These are phyloP conservation scores for Dasyprocta punctata DNA, from an alignment of 2,113 vertebrate genomes.

Conservation along the genomic window DNA sequence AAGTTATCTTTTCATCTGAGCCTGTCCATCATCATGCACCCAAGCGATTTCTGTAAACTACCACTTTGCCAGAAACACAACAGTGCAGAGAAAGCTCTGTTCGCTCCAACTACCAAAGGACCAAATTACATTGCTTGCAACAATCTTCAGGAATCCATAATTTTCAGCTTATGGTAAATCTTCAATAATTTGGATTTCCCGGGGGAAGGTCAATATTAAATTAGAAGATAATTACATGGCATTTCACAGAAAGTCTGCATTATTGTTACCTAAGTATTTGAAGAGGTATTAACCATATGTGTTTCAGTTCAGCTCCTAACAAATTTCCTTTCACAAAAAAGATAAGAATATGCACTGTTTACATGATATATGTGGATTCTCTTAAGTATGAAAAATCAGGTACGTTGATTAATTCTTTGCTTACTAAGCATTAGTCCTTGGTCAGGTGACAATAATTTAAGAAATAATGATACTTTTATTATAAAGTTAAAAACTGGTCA, in stretches of 20 bases:
- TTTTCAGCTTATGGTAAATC: slow-evolving; percentile 14
- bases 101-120: not conserved
- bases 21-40: not conserved
- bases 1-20: not conserved
- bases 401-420: not conserved
- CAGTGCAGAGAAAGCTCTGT: not conserved
- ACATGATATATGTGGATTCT: not conserved
- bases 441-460: not conserved
- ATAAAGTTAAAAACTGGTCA: not conserved
- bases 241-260: not conserved
- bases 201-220: not conserved
- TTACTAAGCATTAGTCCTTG: not conserved
- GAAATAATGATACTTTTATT: not conserved
- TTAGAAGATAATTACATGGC: slow-evolving; percentile 23
- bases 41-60: not conserved
- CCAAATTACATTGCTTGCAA: not conserved
- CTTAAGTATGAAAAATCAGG: not conserved
- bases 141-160: not conserved
- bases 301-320: not conserved
- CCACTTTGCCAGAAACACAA: accelerated
- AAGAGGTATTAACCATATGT: not conserved
- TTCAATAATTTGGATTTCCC: slow-evolving; percentile 3
- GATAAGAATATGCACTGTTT: not conserved
- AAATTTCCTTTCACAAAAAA: not conserved
- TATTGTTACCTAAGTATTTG: not conserved